Percentiles rank a stretch among this genome's conserved stretches.
Conservation (phyloP, 2,113 vertebrate species). For the Suricata suricatta region DNA sequence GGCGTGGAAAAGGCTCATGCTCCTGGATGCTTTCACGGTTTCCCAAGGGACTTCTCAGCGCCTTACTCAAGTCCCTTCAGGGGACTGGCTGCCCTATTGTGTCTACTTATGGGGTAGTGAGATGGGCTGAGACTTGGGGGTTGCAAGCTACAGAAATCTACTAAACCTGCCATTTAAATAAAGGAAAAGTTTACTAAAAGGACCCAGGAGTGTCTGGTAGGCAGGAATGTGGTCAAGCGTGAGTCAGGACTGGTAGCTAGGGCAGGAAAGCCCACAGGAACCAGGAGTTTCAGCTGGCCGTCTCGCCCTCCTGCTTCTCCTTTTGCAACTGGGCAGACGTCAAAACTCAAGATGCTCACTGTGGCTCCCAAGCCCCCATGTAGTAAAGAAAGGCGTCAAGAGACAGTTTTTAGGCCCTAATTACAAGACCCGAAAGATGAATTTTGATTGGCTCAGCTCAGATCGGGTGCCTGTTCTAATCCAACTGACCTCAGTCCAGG, state of each 20-base stretch:
- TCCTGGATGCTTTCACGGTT: rapidly evolving
- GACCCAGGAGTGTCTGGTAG: background rate
- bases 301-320: background rate
- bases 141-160: background rate
- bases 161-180: background rate
- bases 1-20: background rate
- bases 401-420: background rate
- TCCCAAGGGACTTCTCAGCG: background rate
- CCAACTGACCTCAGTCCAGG: background rate
- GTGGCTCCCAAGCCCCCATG: background rate
- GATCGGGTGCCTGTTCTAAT: background rate
- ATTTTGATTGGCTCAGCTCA: background rate
- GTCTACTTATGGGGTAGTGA: rapidly evolving
- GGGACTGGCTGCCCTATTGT: no score
- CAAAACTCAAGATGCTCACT: background rate
- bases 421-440: background rate
- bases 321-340: background rate
- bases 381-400: rapidly evolving
- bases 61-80: rapidly evolving
- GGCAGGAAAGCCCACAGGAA: background rate
- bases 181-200: background rate
- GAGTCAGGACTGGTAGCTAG: background rate
- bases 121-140: background rate
- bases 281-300: rapidly evolving
- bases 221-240: background rate